Evolutionary conservation across 2,888 invertebrate genomes (phyloP).

Genomic region (Nysson spinosus): DNA sequence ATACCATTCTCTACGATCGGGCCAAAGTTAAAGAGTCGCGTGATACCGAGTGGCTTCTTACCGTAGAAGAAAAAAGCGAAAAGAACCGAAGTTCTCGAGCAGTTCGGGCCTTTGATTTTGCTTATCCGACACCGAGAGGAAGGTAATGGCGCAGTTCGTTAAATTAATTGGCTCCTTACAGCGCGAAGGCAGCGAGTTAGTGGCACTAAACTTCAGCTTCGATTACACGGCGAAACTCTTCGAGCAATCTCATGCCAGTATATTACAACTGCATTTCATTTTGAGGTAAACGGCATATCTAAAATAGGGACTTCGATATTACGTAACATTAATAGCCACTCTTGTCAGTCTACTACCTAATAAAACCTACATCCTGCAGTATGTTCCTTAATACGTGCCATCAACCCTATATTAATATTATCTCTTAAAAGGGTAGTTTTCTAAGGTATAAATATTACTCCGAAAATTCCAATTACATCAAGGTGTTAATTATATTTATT

Average conservation of each 20-base stretch:
- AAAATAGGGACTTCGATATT: neutral
- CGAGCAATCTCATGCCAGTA: constrained; percentile 19
- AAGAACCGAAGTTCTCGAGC: constrained; percentile 34
- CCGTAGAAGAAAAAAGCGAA: constrained; percentile 1
- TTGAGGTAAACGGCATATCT: neutral
- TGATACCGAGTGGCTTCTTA: constrained; percentile 32
- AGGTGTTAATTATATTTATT: too few species aligned
- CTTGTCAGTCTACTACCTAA: too few species aligned
- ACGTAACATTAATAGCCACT: too few species aligned
- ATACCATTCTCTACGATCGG: constrained; percentile 31
- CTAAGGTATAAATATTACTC: too few species aligned
- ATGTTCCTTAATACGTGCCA: too few species aligned
- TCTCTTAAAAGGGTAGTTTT: too few species aligned
- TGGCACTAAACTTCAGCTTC: constrained; percentile 62
- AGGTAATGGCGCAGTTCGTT: constrained; percentile 65
- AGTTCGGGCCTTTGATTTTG: constrained; percentile 56
- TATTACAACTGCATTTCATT: constrained; percentile 27
- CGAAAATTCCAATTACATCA: too few species aligned
- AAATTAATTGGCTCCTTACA: constrained; percentile 63
- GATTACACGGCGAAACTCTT: constrained; percentile 54
- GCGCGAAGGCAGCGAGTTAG: constrained; percentile 54
- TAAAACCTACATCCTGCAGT: too few species aligned
- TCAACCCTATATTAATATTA: too few species aligned
- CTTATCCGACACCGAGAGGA: constrained; percentile 59
- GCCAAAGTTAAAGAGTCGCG: constrained; percentile 31